Conservation (phyloP, 1,140 invertebrate species). For the Melipona quadrifasciata region DNA sequence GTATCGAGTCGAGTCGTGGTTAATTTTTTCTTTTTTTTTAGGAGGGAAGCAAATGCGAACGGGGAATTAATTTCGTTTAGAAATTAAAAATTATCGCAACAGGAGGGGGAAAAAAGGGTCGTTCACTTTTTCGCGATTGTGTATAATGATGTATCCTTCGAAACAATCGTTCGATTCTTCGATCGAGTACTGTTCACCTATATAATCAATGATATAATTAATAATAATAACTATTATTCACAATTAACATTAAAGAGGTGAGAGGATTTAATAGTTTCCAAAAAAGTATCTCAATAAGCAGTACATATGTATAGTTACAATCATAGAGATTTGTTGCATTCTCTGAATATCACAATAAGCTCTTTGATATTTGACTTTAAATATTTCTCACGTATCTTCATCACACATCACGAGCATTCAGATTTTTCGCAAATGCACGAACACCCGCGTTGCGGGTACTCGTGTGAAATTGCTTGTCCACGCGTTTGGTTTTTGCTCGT, state of each 20-base stretch:
- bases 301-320: not conserved
- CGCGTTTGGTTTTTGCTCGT: not conserved
- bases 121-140: not conserved
- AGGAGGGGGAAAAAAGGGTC: no score
- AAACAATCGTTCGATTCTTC: no score
- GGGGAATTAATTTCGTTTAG: not conserved
- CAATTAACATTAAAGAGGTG: no score
- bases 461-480: conserved; percentile 7
- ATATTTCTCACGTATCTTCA: not conserved
- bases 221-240: no score
- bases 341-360: not conserved
- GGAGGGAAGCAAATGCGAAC: rapidly evolving
- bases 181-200: no score
- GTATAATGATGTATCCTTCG: no score
- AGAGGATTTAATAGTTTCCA: not conserved
- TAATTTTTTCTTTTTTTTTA: not conserved
- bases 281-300: not conserved
- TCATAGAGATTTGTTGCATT: not conserved
- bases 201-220: no score
- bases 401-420: not conserved
- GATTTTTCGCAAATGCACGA: no score
- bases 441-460: not conserved
- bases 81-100: no score
- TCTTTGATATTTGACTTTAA: not conserved
- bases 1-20: no score